Base-by-base conservation (phyloP, 2,113 vertebrate genomes). In the Rhinoderma darwinii region DNA sequence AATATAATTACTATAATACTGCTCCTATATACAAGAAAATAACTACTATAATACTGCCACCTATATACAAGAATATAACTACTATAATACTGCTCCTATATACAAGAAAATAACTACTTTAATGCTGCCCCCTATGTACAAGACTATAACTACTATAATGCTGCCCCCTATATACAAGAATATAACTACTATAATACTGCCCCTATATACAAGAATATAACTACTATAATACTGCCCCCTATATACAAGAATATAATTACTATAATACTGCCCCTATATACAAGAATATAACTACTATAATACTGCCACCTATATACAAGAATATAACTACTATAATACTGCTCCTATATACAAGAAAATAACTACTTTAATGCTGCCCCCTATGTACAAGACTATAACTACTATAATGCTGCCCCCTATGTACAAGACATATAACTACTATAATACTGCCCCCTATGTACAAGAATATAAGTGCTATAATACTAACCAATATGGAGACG, bases 151-250 rank as follows among this genome's bases (percentile, higher is more conserved):
- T 66, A 32, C 61, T 66, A 66, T 66, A 66, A 66, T 66, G 32
- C 61, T 66, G 27, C 61, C 5, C 12, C 61, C 61, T 66, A 32
- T 66, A 18, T 66, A 66, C 61, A 66, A 66, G 61, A 66, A 66
- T 66, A 66, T 66, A 66, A 66, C 61, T 66, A 66, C 27, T 32
- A 66, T 66, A 66, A 66, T 66, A 66, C 61, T 66, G 27, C 61
- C 17, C 61, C 61, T 61, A 61, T n/a, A n/a, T n/a, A n/a, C 20
- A 59, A n/a, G 56, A 59, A n/a, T 59, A n/a, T n/a, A n/a, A 25
- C 56, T 59, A n/a, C 56, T n/a, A n/a, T 59, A 59, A 59, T 59
- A 59, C 56, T 59, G 25, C 56, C 7, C n/a, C 59, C 59, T 63
- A 63, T 63, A 3, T 63, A 63, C 25, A 27, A 63, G 59, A 63